phyloP scores from a whole-genome alignment of 2,797 vertebrate species.

The Ibycter americanus region DNA sequence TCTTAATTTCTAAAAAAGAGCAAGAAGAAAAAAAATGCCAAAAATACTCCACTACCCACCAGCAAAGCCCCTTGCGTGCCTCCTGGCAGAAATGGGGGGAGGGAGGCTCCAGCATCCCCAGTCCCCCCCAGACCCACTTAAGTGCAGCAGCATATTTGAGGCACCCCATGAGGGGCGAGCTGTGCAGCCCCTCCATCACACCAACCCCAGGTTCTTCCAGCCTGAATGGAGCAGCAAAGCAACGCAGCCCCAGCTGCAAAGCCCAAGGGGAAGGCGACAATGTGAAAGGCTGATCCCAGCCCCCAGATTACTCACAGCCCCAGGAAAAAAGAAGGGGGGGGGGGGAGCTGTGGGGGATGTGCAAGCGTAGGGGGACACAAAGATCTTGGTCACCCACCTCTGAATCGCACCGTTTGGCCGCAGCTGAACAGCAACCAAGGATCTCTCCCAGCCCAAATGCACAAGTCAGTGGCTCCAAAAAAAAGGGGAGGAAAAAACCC shows the following conservation, averaged over 20 bases:
- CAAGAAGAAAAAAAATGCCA: not conserved
- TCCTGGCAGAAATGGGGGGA: not conserved
- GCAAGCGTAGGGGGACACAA: not conserved
- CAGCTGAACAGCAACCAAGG: accelerated
- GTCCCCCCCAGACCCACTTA: accelerated
- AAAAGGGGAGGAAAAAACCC: not conserved
- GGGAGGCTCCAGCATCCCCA: not conserved
- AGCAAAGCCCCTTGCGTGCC: not conserved
- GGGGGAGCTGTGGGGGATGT: accelerated
- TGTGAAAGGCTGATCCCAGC: not conserved
- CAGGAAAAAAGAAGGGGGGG: not conserved
- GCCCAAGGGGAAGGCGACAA: not conserved
- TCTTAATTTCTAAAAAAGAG: not conserved
- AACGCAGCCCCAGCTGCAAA: not conserved
- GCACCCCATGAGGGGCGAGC: accelerated
- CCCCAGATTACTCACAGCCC: not conserved
- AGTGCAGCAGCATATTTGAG: not conserved
- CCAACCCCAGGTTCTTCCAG: not conserved
- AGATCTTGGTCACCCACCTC: not conserved
- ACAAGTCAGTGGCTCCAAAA: not conserved
- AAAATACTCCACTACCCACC: not conserved
- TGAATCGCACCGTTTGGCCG: accelerated
- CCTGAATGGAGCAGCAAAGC: not conserved
- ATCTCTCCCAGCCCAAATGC: not conserved
- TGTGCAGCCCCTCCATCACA: not conserved